Percentiles rank a stretch among this genome's conserved stretches.
phyloP scores from a whole-genome alignment of 2,888 invertebrate species.

The Cecidostiba fungosa region DNA sequence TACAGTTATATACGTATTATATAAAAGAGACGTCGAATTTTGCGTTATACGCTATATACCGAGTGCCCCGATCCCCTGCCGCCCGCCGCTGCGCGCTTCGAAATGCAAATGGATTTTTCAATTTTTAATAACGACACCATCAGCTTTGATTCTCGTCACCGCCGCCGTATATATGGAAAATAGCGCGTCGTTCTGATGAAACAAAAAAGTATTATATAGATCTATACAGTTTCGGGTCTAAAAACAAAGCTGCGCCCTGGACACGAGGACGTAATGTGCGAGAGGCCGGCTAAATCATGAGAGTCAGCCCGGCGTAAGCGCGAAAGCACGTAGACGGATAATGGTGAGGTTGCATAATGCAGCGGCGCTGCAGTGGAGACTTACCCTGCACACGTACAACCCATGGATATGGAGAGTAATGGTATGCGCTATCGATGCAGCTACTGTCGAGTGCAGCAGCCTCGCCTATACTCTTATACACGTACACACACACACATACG shows the following conservation, averaged over 20 bases:
- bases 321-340: constrained; percentile 55
- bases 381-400: neutral
- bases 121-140: constrained; percentile 19
- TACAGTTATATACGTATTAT: no score
- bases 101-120: constrained; percentile 53
- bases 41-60: no score
- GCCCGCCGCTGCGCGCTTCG: neutral
- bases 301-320: constrained; percentile 36
- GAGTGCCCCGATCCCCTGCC: no score
- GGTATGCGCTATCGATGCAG: constrained; percentile 43
- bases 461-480: neutral
- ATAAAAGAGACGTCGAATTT: no score
- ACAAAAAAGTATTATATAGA: neutral
- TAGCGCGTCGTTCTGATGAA: neutral
- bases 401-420: constrained; percentile 35
- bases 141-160: neutral
- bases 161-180: neutral
- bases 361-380: neutral
- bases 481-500: neutral
- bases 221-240: no score
- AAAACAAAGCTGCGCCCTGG: neutral
- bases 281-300: constrained; percentile 38
- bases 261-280: neutral
- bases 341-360: constrained; percentile 62
- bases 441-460: constrained; percentile 51